Conservation (phyloP, 1,140 invertebrate species). For the Brachystomella parvula region DNA sequence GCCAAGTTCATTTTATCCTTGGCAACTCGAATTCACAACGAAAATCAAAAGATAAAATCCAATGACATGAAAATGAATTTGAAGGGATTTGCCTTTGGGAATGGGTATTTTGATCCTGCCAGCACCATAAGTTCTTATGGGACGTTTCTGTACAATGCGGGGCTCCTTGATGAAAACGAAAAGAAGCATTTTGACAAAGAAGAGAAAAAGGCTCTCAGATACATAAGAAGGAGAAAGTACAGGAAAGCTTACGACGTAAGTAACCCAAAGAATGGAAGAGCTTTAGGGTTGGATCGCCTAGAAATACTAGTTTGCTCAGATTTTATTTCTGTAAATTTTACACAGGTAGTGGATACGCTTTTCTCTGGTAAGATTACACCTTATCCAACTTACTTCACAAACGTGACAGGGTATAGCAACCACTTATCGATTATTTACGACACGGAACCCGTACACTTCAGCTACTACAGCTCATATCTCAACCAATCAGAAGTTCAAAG, state of each 20-base stretch:
- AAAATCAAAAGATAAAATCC: constrained; percentile 44
- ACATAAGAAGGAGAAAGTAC: constrained; percentile 42
- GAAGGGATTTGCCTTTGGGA: constrained; percentile 48
- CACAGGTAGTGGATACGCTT: constrained; percentile 45
- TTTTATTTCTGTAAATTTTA: constrained; percentile 29
- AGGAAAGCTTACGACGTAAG: constrained; percentile 42
- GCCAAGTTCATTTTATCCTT: constrained; percentile 64
- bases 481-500: constrained; percentile 41
- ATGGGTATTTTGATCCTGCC: constrained; percentile 47
- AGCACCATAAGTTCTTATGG: constrained; percentile 46
- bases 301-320: too few relatives aligned
- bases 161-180: constrained; percentile 44
- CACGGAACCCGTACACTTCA: not conserved
- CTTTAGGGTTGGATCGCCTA: too few relatives aligned
- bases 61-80: constrained; percentile 18
- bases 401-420: constrained; percentile 43
- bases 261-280: too few relatives aligned
- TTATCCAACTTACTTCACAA: constrained; percentile 45
- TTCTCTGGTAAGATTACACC: constrained; percentile 46
- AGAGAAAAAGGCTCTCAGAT: constrained; percentile 38
- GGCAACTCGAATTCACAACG: constrained; percentile 62
- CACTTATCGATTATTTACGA: constrained; percentile 5
- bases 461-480: constrained; percentile 40
- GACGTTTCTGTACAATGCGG: constrained; percentile 46
- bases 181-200: constrained; percentile 42